A percentile compares a stretch with the other conserved stretches of the same genome.
These are phyloP conservation scores for Epicampocera succincta DNA, from an alignment of 2,888 invertebrate species.

Conservation along the genomic window DNA sequence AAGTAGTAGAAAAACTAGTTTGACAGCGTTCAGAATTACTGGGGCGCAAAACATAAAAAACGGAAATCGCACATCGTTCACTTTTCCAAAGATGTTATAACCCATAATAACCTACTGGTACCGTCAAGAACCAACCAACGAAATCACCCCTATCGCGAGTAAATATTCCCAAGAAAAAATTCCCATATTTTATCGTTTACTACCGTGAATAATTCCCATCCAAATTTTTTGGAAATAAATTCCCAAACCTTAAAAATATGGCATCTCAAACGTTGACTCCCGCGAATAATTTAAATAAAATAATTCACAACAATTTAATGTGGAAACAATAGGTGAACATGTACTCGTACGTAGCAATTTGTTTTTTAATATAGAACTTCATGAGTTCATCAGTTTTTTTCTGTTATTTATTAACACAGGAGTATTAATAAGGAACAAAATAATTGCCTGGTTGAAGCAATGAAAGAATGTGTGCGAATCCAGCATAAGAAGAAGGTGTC, in stretches of 20 bases:
- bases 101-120: no score
- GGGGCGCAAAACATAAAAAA: no score
- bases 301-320: constrained; percentile 6
- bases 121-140: no score
- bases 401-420: background rate
- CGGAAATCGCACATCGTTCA: no score
- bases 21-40: no score
- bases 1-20: no score
- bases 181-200: constrained; percentile 5
- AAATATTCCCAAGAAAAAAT: constrained; percentile 15
- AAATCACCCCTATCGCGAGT: no score
- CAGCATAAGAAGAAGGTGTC: constrained; percentile 10
- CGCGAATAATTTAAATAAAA: background rate
- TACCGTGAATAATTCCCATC: background rate
- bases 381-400: background rate
- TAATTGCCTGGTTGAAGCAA: constrained; percentile 8
- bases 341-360: background rate
- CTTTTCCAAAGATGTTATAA: no score
- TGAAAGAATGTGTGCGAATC: constrained; percentile 13
- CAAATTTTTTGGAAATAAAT: constrained; percentile 10
- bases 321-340: constrained; percentile 7
- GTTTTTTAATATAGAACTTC: background rate
- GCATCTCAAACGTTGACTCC: background rate
- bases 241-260: background rate
- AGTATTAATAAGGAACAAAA: constrained; percentile 11